These are phyloP conservation scores for Salpingus planirostris DNA, from an alignment of 2,888 invertebrate genomes.

Conservation along the genomic window DNA sequence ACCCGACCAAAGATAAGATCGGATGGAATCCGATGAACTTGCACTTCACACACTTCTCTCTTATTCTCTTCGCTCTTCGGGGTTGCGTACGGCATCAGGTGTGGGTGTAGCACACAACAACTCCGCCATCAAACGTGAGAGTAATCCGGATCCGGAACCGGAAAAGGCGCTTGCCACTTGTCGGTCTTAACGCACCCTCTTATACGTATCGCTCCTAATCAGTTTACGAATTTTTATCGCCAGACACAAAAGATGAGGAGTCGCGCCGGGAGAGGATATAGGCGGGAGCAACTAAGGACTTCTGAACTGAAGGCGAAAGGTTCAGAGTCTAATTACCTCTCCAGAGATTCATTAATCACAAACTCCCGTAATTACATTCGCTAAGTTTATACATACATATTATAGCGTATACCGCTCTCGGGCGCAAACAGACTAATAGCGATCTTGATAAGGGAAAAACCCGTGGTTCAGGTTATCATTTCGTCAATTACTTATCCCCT, in stretches of 20 bases:
- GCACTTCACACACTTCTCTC: no score
- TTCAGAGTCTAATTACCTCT: conserved; percentile 43
- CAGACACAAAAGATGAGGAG: neutral
- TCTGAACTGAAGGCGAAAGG: conserved; percentile 38
- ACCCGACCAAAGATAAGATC: conserved; percentile 23
- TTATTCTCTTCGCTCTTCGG: neutral
- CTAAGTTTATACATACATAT: conserved; percentile 41
- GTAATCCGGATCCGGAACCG: conserved; percentile 33
- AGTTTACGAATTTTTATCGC: conserved; percentile 12
- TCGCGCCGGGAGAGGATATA: neutral
- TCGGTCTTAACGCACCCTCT: conserved; percentile 25
- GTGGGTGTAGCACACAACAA: no score
- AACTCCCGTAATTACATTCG: conserved; percentile 42
- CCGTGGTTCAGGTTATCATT: conserved; percentile 29
- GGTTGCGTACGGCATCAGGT: no score
- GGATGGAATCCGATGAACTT: conserved; percentile 29
- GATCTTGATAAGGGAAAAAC: conserved; percentile 33
- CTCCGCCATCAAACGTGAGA: conserved; percentile 33
- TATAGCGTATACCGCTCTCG: conserved; percentile 23
- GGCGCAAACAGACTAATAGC: conserved; percentile 32
- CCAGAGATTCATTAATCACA: conserved; percentile 44
- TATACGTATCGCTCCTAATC: conserved; percentile 7
- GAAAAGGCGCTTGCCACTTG: conserved; percentile 36
- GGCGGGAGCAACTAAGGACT: conserved; percentile 22
- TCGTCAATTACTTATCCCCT: conserved; percentile 27